Percentiles rank a stretch among this genome's conserved stretches.
Conservation (phyloP, 1,140 invertebrate species). For the Temnothorax curvispinosus region DNA sequence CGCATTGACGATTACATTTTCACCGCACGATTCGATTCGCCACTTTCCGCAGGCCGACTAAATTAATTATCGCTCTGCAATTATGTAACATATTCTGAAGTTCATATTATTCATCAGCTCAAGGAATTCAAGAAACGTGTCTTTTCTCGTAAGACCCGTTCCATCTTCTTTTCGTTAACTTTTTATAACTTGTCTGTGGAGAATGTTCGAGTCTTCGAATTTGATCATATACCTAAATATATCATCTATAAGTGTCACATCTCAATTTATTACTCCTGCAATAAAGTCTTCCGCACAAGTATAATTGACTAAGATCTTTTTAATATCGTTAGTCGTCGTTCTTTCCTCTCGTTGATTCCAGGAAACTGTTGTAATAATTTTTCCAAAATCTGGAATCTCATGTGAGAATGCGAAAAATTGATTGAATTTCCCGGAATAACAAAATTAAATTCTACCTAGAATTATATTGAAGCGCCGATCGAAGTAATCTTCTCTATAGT, state of each 20-base stretch:
- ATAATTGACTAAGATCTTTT: not conserved
- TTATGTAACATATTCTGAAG: not conserved
- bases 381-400: not conserved
- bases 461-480: not conserved
- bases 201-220: not conserved
- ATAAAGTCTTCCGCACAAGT: not conserved
- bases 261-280: not conserved
- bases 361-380: not conserved
- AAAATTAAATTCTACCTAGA: not conserved
- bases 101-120: not conserved
- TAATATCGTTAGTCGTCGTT: not conserved
- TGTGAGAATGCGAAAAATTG: not conserved
- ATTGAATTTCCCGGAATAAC: conserved; percentile 15
- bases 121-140: not conserved
- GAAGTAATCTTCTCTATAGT: not conserved
- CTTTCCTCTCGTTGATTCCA: not conserved
- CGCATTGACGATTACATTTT: not conserved
- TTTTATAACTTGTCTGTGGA: not conserved
- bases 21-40: not conserved
- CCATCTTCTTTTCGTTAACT: not conserved
- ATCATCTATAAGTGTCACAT: not conserved
- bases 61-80: conserved; percentile 40
- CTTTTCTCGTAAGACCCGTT: not conserved
- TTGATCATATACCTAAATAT: not conserved
- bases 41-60: conserved; percentile 22